Base-by-base conservation (phyloP, 2,797 vertebrate species). In the Prionace glauca region DNA sequence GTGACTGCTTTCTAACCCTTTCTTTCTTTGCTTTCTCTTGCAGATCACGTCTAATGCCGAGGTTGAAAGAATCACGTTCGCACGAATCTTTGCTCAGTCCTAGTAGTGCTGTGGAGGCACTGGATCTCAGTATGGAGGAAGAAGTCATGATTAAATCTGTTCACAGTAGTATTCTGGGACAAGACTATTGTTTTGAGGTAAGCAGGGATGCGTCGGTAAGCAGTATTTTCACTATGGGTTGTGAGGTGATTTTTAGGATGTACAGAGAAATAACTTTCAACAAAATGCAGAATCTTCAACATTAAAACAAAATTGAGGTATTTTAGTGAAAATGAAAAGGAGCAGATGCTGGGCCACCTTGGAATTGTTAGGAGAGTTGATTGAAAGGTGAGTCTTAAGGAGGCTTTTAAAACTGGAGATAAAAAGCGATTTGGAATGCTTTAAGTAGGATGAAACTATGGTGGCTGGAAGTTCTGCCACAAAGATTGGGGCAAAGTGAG, bases 41-140 rank as follows among this genome's bases (percentile, higher is more conserved):
- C 96, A 99, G 99, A 98, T 99, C 99, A 98, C 99, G 99, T 98
- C 98, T 99, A 98, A 99, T 99, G 99, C 99, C 98, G 96, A 99
- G 99, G 97, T 98, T 99, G 98, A 99, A 99, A 97, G 99, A 99
- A 98, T 99, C 99, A 5, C 99, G 99, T 96, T 99, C 99, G 97
- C 99, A 99, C 99, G 99, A 99, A 98, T 99, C 99, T 96, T 97
- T 99, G 98, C 99, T 99, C 97, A 99, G 99, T 97, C 99, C 99
- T 97, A 99, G 99, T 97, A 99, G 98, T 72, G 99, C 99, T 32
- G 99, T 99, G 95, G 99, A 99, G 97, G 99, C 99, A 95, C 97
- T 99, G 98, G 99, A 99, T 98, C 98, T 99, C 98, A 99, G 99
- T 84, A 99, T 99, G 99, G 99, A 99, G 98, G 99, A 99, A 96